Evolutionary conservation across 2,888 invertebrate species (phyloP), one percentile per base, ranked within the genome.

Genomic region (Horisme vitalbata): DNA sequence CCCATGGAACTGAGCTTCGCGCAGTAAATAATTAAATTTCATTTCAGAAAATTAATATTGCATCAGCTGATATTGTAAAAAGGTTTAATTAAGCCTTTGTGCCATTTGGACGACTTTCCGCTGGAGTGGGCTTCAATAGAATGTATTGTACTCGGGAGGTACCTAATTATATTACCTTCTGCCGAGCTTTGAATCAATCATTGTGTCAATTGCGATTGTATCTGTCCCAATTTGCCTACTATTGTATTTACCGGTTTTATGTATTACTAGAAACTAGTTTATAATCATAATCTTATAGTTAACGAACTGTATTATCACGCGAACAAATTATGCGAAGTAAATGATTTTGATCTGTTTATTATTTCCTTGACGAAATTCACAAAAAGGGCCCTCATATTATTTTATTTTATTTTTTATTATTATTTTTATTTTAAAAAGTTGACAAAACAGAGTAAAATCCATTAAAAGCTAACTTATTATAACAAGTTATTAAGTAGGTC

Each of bases 1-100:
- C 0, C 81, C 83, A 39, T 81, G 83, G 8, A 83, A 73, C 43
- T 83, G 81, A 0, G 75, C 65, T 35, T 71, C 58, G 10, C 57
- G 59, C 5, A 79, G 36, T 31, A 78, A 62, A 35, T 65, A 48
- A 26, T 56, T 47, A n/a, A 65, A 60, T 7, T 61, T 54, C 59
- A 70, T 65, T 53, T 44, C 55, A 26, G 36, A 34, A 21, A 37
- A 41, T 46, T 41, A 35, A 12, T 39, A 37, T 33, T 41, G 45
- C 39, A 33, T 33, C 12, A 9, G 23, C 18, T 41, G 11, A n/a
- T 33, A 14, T 39, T 39, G 35, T 38, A 41, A 43, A 31, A 39
- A 26, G 30, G 38, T 33, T 21, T 44, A 18, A 34, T 30, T 23
- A 36, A 9, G 32, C 44, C 38, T 41, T 49, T 32, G 46, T 41